A percentile compares a stretch with the other conserved stretches of the same genome.
Evolutionary conservation across 2,113 vertebrate species (phyloP).

Genomic region (Oncorhynchus kisutch): DNA sequence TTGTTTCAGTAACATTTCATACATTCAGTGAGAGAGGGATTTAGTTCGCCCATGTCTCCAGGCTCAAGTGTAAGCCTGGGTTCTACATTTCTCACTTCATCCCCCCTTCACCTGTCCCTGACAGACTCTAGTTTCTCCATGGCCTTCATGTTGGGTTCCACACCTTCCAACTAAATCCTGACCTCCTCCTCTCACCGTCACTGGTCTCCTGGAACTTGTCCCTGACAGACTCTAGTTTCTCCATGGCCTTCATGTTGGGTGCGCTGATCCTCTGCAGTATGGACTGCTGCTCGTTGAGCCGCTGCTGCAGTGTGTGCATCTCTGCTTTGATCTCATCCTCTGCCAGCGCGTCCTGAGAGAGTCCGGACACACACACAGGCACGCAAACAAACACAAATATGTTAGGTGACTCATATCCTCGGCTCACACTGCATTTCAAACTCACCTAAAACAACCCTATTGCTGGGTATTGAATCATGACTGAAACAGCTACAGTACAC

Average conservation of each 20-base stretch:
- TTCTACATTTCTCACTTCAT: slow-evolving; percentile 51
- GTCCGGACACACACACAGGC: not conserved
- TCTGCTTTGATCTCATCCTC: slow-evolving; percentile 90
- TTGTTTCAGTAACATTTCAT: not conserved
- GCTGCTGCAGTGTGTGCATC: slow-evolving; percentile 88
- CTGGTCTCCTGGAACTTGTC: slow-evolving; percentile 96
- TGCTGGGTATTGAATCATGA: not conserved
- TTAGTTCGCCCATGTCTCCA: not conserved
- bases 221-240: slow-evolving; percentile 92
- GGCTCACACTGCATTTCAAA: not conserved
- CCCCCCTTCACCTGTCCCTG: slow-evolving; percentile 85
- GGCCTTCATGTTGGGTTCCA: slow-evolving; percentile 95
- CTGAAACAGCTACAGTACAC: not conserved
- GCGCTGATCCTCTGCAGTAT: slow-evolving; percentile 92
- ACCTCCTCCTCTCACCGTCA: slow-evolving; percentile 72
- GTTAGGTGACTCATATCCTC: not conserved
- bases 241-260: slow-evolving; percentile 97
- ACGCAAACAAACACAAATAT: not conserved
- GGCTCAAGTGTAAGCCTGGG: too few species aligned
- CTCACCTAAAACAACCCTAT: not conserved
- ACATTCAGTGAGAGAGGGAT: not conserved
- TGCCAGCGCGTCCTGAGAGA: slow-evolving; percentile 78
- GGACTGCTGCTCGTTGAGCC: slow-evolving; percentile 92
- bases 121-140: slow-evolving; percentile 97
- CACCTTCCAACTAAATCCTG: slow-evolving; percentile 84